These are phyloP conservation scores for Frankliniella intonsa DNA, from an alignment of 2,888 invertebrate species.

Conservation along the genomic window DNA sequence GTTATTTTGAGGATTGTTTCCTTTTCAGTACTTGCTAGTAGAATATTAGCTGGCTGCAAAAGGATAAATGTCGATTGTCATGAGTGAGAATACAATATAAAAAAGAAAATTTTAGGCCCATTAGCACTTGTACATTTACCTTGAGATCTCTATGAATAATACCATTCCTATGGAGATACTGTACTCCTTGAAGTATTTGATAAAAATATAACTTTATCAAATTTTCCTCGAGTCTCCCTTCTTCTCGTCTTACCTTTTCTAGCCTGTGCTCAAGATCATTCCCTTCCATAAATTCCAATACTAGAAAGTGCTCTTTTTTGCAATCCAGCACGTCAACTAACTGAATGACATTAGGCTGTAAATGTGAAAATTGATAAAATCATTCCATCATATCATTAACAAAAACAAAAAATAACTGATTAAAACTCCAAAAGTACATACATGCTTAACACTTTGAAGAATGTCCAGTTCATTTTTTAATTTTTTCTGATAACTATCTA, in stretches of 20 bases:
- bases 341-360: neutral
- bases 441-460: neutral
- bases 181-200: neutral
- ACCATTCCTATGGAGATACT: neutral
- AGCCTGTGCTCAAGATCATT: neutral
- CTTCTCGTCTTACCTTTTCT: neutral
- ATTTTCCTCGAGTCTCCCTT: neutral
- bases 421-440: neutral
- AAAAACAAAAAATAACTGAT: neutral
- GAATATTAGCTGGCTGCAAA: neutral
- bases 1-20: neutral
- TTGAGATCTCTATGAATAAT: slow-evolving; percentile 13
- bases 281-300: neutral
- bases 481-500: neutral
- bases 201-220: neutral
- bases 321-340: slow-evolving; percentile 1
- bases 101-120: neutral
- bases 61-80: neutral
- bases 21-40: neutral
- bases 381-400: neutral
- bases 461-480: neutral
- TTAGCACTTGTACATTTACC: neutral
- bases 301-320: neutral
- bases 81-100: neutral
- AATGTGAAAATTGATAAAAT: neutral